These are phyloP conservation scores for Hydroisotoma schaefferi DNA, from an alignment of 2,888 invertebrate genomes.

Conservation along the genomic window DNA sequence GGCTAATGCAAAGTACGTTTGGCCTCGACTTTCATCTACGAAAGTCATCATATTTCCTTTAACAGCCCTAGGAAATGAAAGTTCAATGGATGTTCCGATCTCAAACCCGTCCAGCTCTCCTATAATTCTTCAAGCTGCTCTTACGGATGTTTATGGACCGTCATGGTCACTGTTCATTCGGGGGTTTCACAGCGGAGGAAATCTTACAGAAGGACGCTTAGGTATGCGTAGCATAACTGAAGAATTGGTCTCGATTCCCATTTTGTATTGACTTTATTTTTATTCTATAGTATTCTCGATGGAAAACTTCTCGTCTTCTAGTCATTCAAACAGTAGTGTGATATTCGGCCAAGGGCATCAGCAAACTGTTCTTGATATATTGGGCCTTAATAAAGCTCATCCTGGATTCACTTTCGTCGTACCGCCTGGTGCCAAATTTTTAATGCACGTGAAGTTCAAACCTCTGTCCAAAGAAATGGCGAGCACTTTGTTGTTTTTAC, in stretches of 20 bases:
- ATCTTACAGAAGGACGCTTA: slow-evolving; percentile 30
- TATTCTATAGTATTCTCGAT: slow-evolving; percentile 32
- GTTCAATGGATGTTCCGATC: slow-evolving; percentile 41
- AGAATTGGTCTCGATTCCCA: neutral
- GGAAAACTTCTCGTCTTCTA: slow-evolving; percentile 44
- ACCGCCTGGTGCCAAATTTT: slow-evolving; percentile 58
- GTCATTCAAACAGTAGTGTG: slow-evolving; percentile 44
- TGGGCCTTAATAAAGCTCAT: slow-evolving; percentile 51
- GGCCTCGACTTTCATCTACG: slow-evolving; percentile 43
- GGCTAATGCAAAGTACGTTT: slow-evolving; percentile 45
- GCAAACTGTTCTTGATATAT: slow-evolving; percentile 38
- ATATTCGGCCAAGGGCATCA: slow-evolving; percentile 43
- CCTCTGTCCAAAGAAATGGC: slow-evolving; percentile 45
- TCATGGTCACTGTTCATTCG: slow-evolving; percentile 41
- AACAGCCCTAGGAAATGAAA: slow-evolving; percentile 47
- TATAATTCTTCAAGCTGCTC: slow-evolving; percentile 69
- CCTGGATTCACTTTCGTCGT: slow-evolving; percentile 59
- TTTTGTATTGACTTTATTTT: neutral
- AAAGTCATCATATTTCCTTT: slow-evolving; percentile 44
- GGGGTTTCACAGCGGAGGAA: slow-evolving; percentile 27
- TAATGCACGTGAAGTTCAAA: slow-evolving; percentile 40
- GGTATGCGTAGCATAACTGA: slow-evolving; percentile 13
- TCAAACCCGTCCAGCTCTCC: slow-evolving; percentile 67
- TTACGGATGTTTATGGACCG: slow-evolving; percentile 52
- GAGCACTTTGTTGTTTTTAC: slow-evolving; percentile 45